phyloP scores from a whole-genome alignment of 1,140 invertebrate genomes.

The Lineus longissimus region DNA sequence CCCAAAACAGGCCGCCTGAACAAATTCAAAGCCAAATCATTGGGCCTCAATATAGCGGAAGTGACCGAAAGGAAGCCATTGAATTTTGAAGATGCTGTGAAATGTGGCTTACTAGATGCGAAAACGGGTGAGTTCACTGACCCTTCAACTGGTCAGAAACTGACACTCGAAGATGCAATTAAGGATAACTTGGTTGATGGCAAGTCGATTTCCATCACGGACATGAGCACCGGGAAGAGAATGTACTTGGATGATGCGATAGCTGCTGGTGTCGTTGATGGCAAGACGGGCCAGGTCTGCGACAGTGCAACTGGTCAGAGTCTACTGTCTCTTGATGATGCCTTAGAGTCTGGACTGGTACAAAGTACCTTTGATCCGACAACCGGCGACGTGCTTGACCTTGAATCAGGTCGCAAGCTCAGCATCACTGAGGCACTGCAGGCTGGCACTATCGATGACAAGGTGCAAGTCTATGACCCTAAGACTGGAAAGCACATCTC shows the following conservation, averaged over 20 bases:
- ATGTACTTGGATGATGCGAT: conserved; percentile 75
- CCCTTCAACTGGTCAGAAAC: conserved; percentile 66
- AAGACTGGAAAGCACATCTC: conserved; percentile 35
- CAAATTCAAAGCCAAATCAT: conserved; percentile 51
- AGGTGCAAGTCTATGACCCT: conserved; percentile 33
- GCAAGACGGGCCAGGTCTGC: conserved; percentile 68
- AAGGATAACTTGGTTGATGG: conserved; percentile 73
- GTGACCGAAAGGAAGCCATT: conserved; percentile 26
- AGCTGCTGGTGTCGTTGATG: conserved; percentile 71
- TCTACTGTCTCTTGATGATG: conserved; percentile 72
- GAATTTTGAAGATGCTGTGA: conserved; percentile 75
- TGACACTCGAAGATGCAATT: conserved; percentile 78
- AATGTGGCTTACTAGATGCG: conserved; percentile 75
- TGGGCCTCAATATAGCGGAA: conserved; percentile 51
- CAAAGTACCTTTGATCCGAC: conserved; percentile 41
- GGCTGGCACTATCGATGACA: conserved; percentile 30
- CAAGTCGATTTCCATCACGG: conserved; percentile 70
- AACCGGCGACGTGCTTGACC: conserved; percentile 32
- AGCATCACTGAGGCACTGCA: conserved; percentile 38
- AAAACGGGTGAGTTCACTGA: conserved; percentile 76
- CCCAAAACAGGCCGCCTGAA: conserved; percentile 50
- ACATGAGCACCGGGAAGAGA: conserved; percentile 34
- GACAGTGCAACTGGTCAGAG: conserved; percentile 69
- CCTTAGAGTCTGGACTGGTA: conserved; percentile 60
- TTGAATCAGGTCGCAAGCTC: conserved; percentile 31